Evolutionary conservation across 2,797 vertebrate species (phyloP).

Genomic region (Thunnus albacares): DNA sequence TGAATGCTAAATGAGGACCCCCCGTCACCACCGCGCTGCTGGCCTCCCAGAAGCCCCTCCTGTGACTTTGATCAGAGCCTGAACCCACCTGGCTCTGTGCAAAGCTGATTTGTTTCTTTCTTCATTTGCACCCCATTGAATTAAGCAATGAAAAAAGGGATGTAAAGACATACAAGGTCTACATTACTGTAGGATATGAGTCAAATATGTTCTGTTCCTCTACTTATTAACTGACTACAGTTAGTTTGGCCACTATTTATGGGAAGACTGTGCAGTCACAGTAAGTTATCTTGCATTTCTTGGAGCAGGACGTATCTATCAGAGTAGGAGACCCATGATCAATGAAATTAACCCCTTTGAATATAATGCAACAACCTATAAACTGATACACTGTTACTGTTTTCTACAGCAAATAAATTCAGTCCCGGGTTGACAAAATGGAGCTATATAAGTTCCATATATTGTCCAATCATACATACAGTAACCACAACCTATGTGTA

Average conservation of each 20-base stretch:
- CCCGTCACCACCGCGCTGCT: conserved; percentile 26
- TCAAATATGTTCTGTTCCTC: not conserved
- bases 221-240: too few relatives aligned
- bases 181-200: not conserved
- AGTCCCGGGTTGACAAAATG: too few relatives aligned
- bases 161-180: not conserved
- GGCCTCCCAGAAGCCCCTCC: conserved; percentile 52
- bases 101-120: conserved; percentile 31
- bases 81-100: conserved; percentile 58
- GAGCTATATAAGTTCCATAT: too few relatives aligned
- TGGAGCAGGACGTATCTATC: not conserved
- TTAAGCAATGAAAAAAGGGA: not conserved
- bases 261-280: too few relatives aligned
- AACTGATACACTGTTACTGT: not conserved
- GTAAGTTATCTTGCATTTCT: not conserved
- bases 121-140: not conserved
- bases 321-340: not conserved
- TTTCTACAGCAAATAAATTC: too few relatives aligned
- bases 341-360: not conserved
- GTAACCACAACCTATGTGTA: too few relatives aligned
- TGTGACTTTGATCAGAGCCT: conserved; percentile 70
- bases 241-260: too few relatives aligned
- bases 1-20: conserved; percentile 66
- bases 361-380: not conserved
- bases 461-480: too few relatives aligned